Base-by-base conservation (phyloP, 1,140 invertebrate species). In the Panonychus citri region DNA sequence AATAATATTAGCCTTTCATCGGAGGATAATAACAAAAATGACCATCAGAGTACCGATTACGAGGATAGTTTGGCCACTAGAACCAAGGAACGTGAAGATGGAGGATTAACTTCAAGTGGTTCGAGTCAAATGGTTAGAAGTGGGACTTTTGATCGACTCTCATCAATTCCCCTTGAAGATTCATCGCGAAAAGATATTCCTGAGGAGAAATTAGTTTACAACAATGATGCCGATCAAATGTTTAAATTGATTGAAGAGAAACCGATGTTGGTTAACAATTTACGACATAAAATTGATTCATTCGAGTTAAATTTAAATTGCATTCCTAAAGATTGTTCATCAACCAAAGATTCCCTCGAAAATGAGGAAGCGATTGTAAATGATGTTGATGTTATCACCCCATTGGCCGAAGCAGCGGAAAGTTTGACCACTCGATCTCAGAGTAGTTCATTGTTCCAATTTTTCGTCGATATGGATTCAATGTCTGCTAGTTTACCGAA, bases 91-190 rank as follows among this genome's bases (percentile, higher is more conserved):
- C 17, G 27, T 15, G 25, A 51, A 30, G 26, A 51, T 27, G 49
- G 10, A 27, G 49, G 49, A 27, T 51, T 26, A 26, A 30, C 25
- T 3, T 51, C 49, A 19, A 51, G 49, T 51, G 28, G 25, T n/a
- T 53, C 48, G 13, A 59, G 60, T 39, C 53, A 56, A 15, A 59
- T 62, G 61, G 61, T 62, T 12, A 48, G 61, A 25, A 62, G 61
- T 53, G 57, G 58, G 46, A 62, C 61, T 42, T 62, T 60, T 50
- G 61, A 62, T 59, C 27, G 60, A n/a, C 59, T 60, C 34, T 53
- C 53, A 24, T 57, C 58, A 37, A 51, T 51, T 1, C 56, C 55
- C 13, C 52, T 59, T 15, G 60, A 61, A 39, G 56, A 61, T 40
- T 30, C 26, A n/a, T 21, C 12, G 5, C 12, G 5, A 12, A 34